These are phyloP conservation scores for Crotophaga sulcirostris DNA, from an alignment of 2,113 vertebrate genomes.

Conservation along the genomic window DNA sequence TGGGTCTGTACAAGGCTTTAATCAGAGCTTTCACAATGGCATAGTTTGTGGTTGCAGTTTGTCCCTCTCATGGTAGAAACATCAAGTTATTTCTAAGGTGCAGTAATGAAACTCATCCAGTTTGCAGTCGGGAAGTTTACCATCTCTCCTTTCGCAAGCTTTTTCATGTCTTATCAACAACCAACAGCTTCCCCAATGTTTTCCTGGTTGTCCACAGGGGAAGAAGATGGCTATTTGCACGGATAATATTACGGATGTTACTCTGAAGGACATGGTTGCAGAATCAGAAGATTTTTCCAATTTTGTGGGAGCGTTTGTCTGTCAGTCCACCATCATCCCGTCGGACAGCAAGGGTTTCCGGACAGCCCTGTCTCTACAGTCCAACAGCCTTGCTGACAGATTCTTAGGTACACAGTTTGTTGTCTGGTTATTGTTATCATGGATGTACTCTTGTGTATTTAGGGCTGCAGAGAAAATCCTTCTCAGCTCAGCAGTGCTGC, in stretches of 20 bases:
- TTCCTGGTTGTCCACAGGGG: slow-evolving; percentile 72
- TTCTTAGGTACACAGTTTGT: slow-evolving; percentile 83
- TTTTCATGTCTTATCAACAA: background rate
- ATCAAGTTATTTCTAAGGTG: background rate
- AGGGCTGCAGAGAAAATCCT: background rate
- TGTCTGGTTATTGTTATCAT: background rate
- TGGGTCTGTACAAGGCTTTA: background rate
- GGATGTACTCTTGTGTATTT: background rate
- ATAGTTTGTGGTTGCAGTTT: background rate
- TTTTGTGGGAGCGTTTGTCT: slow-evolving; percentile 88
- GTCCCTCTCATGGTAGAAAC: background rate
- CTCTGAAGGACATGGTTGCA: slow-evolving; percentile 81
- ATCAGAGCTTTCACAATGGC: background rate
- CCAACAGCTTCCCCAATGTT: background rate
- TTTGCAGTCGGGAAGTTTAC: background rate
- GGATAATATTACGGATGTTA: slow-evolving; percentile 93
- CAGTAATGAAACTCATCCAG: background rate
- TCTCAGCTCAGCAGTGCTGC: background rate
- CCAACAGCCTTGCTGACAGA: slow-evolving; percentile 91
- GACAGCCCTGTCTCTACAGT: slow-evolving; percentile 91
- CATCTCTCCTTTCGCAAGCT: background rate
- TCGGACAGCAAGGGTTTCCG: slow-evolving; percentile 92
- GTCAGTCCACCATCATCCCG: slow-evolving; percentile 95
- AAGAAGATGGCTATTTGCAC: slow-evolving; percentile 86
- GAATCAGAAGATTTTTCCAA: slow-evolving; percentile 84